A percentile compares a stretch with the other conserved stretches of the same genome.
These are phyloP conservation scores for Equus quagga DNA, from an alignment of 2,113 vertebrate genomes.

Conservation along the genomic window DNA sequence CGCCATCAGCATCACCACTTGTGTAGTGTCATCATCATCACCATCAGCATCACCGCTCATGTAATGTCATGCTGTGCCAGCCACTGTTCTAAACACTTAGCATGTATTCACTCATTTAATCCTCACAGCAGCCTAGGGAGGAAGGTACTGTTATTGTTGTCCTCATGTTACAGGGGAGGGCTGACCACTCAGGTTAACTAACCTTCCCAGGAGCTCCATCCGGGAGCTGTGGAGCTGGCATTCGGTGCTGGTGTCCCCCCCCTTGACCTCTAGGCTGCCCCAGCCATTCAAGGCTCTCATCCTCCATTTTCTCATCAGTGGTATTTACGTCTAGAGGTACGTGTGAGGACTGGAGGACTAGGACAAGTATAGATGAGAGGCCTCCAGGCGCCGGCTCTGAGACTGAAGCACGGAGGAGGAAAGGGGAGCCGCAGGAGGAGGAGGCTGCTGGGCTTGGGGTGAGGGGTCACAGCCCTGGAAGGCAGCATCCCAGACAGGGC, in stretches of 20 bases:
- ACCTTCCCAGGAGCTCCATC: background rate
- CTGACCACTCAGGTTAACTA: background rate
- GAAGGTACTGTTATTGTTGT: background rate
- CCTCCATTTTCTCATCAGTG: background rate
- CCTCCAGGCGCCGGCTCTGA: background rate
- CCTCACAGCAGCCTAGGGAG: background rate
- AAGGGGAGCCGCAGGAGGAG: background rate
- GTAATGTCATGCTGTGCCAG: no score
- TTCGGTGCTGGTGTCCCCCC: no score
- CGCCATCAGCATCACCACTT: background rate
- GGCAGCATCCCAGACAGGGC: background rate
- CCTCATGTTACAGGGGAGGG: background rate
- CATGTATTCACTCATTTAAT: rapidly evolving
- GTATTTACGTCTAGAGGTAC: background rate
- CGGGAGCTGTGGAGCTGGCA: background rate
- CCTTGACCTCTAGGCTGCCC: background rate
- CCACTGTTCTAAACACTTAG: background rate
- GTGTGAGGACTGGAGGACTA: background rate
- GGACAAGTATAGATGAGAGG: rapidly evolving
- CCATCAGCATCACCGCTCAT: background rate
- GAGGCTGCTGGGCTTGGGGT: background rate
- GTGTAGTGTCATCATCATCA: no score
- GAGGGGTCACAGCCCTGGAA: background rate
- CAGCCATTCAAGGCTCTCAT: background rate
- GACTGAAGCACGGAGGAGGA: rapidly evolving